Base-by-base conservation (phyloP, 2,113 vertebrate species). In the Calidris pugnax region DNA sequence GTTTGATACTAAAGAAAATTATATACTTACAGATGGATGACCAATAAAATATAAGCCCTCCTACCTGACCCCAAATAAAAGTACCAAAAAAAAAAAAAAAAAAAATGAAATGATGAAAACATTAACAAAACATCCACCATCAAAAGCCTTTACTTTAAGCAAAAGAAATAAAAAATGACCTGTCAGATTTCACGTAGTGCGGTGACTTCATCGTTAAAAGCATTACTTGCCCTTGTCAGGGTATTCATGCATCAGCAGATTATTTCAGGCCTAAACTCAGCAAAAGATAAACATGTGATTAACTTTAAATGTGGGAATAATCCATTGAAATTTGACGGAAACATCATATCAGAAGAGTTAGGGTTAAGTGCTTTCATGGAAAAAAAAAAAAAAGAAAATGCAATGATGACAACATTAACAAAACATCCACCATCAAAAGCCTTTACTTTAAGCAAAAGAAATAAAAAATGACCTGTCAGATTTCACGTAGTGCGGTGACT, bases 1-100 rank as follows among this genome's bases (percentile, higher is more conserved):
- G 95, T 93, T 96, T 96, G 92, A 96, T 95, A 95, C 92, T 89
- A 95, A 96, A 96, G 91, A 95, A 96, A 97, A 97, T 93, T 55
- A 93, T 95, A 83, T 91, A 96, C 85, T 96, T 94, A 96, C 2
- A 92, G 59, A 89, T 69, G 89, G 89, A 92, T 84, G 93, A 89
- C 85, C 86, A 83, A 87, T 93, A 95, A 93, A 96, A 93, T 69
- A 21, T 71, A 89, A 95, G 67, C 76, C 84, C 76, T 96, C 86
- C 90, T 68, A 87, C 69, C 41, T 77, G 83, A 94, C 83, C 73
- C 35, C 33, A 68, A 59, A 81, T 63, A 81, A 92, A 96, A 88
- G 23, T 24, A 69, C 16, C 4, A 60, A 75, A 28, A 16, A 78
- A 30, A 16, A 78, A 30, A 45, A 69, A n/a, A 16, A 13, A 1